phyloP scores from a whole-genome alignment of 1,140 invertebrate genomes.

The Maniola jurtina region DNA sequence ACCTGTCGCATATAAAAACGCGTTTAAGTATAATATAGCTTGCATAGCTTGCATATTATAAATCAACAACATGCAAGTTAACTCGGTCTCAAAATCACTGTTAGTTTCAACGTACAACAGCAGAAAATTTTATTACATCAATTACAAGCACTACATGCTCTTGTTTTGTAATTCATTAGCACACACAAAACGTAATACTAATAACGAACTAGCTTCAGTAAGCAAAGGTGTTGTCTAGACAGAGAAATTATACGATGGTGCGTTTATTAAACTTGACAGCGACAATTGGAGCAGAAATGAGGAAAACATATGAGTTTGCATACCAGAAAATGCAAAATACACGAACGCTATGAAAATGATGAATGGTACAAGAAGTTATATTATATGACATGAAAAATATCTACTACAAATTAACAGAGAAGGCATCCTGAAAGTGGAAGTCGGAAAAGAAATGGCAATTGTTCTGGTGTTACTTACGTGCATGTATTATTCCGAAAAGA shows the following conservation, averaged over 20 bases:
- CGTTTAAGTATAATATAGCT: too few species aligned
- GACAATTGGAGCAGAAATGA: conserved; percentile 52
- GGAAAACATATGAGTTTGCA: conserved; percentile 37
- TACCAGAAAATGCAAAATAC: conserved; percentile 32
- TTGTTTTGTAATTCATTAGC: conserved; percentile 47
- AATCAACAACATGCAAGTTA: not conserved
- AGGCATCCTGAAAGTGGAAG: too few species aligned
- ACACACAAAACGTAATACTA: conserved; percentile 24
- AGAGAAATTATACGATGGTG: conserved; percentile 44
- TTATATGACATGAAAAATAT: not conserved
- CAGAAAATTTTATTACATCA: conserved; percentile 52
- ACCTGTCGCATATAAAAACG: too few species aligned
- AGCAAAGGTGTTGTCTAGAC: conserved; percentile 14
- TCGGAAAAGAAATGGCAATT: too few species aligned
- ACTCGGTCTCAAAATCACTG: conserved; percentile 61
- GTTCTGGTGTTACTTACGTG: too few species aligned
- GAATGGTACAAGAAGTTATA: conserved; percentile 11
- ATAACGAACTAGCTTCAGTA: conserved; percentile 13
- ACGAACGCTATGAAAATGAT: conserved; percentile 19
- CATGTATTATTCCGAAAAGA: too few species aligned
- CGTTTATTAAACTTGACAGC: conserved; percentile 50
- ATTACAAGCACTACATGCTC: conserved; percentile 31
- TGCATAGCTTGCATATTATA: not conserved
- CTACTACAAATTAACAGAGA: too few species aligned
- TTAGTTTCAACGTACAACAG: conserved; percentile 47